Evolutionary conservation across 35 echinoderm and acorn worm genomes (phyloP).

Genomic region (Anneissia japonica): DNA sequence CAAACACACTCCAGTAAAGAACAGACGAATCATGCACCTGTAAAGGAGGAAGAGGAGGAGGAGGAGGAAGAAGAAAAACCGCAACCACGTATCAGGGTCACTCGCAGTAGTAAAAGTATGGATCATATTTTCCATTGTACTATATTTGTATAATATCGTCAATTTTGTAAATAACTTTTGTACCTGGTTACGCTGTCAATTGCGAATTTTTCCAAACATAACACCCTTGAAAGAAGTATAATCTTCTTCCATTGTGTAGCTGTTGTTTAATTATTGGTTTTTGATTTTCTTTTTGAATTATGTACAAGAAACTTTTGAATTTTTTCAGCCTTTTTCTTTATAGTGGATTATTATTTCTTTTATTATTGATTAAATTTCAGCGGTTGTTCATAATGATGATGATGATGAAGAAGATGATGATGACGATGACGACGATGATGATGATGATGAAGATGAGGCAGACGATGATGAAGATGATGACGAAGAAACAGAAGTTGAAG

Average conservation of each 20-base stretch:
- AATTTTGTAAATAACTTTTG: background rate
- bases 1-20: slow-evolving; percentile 17
- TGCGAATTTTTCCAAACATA: too few relatives aligned
- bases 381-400: slow-evolving; percentile 8
- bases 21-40: slow-evolving; percentile 9
- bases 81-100: background rate
- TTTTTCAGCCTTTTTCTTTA: too few relatives aligned
- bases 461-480: background rate
- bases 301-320: too few relatives aligned
- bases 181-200: background rate
- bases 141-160: background rate
- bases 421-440: slow-evolving; percentile 10
- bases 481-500: background rate
- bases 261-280: too few relatives aligned
- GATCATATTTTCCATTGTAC: background rate
- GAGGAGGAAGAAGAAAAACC: background rate
- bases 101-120: background rate
- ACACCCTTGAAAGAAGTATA: too few relatives aligned
- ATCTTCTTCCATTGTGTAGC: too few relatives aligned
- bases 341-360: too few relatives aligned
- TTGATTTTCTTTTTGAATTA: too few relatives aligned
- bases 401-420: slow-evolving; percentile 14
- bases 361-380: too few relatives aligned
- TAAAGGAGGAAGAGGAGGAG: slow-evolving; percentile 11
- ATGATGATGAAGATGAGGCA: background rate